Percentiles rank a stretch among this genome's conserved stretches.
These are phyloP conservation scores for Onychomys torridus DNA, from an alignment of 2,797 vertebrate species.

Conservation along the genomic window DNA sequence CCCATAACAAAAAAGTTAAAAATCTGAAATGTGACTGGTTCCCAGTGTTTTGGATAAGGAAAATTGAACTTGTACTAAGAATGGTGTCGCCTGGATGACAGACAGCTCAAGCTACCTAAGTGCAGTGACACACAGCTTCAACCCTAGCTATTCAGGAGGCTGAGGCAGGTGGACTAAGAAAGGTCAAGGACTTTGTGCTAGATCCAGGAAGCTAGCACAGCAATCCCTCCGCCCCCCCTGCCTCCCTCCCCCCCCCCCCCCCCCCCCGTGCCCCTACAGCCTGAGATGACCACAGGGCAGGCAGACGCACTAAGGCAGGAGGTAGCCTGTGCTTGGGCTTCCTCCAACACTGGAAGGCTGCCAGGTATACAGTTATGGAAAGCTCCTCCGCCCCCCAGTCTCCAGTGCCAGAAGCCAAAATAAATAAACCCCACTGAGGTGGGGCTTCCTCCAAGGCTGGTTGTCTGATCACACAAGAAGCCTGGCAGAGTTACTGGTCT, in stretches of 20 bases:
- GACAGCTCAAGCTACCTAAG: not conserved
- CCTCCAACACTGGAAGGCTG: not conserved
- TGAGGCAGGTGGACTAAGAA: not conserved
- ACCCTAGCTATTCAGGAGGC: not conserved
- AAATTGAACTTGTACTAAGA: not conserved
- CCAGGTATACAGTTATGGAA: not conserved
- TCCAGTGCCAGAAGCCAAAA: not conserved
- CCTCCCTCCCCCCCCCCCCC: rapidly evolving
- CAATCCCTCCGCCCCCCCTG: no score
- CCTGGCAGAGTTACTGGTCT: not conserved
- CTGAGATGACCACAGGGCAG: not conserved
- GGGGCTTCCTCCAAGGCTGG: not conserved
- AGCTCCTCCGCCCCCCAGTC: not conserved
- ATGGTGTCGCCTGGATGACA: not conserved
- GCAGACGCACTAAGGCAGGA: not conserved
- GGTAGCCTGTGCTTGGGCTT: not conserved
- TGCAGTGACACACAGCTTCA: not conserved
- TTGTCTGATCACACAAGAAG: not conserved
- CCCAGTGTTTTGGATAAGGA: not conserved
- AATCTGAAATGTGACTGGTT: not conserved
- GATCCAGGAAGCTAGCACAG: not conserved
- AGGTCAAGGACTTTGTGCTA: not conserved
- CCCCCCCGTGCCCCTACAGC: no score
- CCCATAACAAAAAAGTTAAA: not conserved
- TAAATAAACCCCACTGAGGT: not conserved